phyloP scores from a whole-genome alignment of 1,140 invertebrate species.

The Diprion similis region DNA sequence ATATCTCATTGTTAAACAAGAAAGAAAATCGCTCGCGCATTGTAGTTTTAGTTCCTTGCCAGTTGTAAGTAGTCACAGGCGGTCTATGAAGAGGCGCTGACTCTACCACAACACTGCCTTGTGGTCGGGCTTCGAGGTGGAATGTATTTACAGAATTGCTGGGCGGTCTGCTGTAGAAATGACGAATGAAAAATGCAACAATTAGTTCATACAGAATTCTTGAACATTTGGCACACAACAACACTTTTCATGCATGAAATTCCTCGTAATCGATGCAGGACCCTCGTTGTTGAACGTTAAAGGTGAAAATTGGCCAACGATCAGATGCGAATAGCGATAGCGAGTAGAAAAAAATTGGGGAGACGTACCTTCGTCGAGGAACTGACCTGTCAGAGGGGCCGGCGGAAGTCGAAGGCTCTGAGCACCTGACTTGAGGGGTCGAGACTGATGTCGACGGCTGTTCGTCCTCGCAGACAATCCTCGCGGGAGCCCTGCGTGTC shows the following conservation, averaged over 20 bases:
- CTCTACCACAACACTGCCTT: constrained; percentile 37
- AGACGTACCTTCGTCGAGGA: too few relatives aligned
- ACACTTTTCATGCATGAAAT: too few relatives aligned
- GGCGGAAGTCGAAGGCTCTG: constrained; percentile 38
- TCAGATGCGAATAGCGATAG: not conserved
- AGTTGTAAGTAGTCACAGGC: constrained; percentile 62
- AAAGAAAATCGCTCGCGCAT: constrained; percentile 80
- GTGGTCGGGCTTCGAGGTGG: constrained; percentile 41
- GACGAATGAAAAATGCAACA: constrained; percentile 18
- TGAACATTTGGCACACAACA: not conserved
- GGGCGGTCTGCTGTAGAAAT: constrained; percentile 42
- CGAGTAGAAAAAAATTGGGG: not conserved
- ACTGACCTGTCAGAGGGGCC: constrained; percentile 40
- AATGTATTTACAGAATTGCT: constrained; percentile 46
- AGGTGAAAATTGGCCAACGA: too few relatives aligned
- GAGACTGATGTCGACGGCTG: constrained; percentile 30
- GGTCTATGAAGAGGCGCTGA: constrained; percentile 34
- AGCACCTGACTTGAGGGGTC: constrained; percentile 23
- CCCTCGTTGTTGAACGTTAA: too few relatives aligned
- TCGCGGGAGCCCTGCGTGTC: constrained; percentile 42
- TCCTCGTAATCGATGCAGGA: too few relatives aligned
- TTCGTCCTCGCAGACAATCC: constrained; percentile 43
- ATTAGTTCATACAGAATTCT: constrained; percentile 14
- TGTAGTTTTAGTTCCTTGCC: constrained; percentile 75
- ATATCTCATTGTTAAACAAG: constrained; percentile 82